Percentiles rank a stretch among this genome's conserved stretches.
phyloP scores from a whole-genome alignment of 37 sponge, comb jelly and placozoan genomes.

The Petrosia ficiformis region DNA sequence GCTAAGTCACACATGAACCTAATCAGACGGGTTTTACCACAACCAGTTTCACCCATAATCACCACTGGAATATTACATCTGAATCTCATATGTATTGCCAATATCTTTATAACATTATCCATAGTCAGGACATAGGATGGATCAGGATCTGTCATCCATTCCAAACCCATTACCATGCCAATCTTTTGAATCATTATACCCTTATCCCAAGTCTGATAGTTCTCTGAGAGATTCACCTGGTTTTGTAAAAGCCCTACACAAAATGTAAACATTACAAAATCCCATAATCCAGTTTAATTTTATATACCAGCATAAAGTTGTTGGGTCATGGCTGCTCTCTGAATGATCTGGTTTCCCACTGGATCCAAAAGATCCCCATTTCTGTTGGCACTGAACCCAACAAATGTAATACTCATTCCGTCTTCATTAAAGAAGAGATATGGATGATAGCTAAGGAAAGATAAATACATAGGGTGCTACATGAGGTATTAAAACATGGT shows the following conservation, averaged over 20 bases:
- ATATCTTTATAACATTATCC: slow-evolving; percentile 80
- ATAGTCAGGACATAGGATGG: slow-evolving; percentile 69
- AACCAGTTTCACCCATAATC: slow-evolving; percentile 96
- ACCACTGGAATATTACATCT: slow-evolving; percentile 88
- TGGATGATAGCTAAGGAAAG: slow-evolving; percentile 72
- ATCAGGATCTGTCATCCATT: slow-evolving; percentile 63
- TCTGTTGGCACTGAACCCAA: slow-evolving; percentile 54
- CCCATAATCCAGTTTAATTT: no score
- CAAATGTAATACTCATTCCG: slow-evolving; percentile 61
- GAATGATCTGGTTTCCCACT: not conserved
- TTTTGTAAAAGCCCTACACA: slow-evolving; percentile 31
- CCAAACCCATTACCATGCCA: slow-evolving; percentile 39
- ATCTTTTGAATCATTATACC: slow-evolving; percentile 38
- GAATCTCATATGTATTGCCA: slow-evolving; percentile 92
- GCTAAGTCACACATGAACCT: slow-evolving; percentile 80
- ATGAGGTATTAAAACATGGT: not conserved
- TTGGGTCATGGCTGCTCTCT: slow-evolving; percentile 9
- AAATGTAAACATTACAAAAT: no score
- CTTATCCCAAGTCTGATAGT: slow-evolving; percentile 48
- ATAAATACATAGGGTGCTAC: no score
- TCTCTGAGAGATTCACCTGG: slow-evolving; percentile 47
- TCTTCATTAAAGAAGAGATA: slow-evolving; percentile 92
- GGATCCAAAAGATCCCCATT: slow-evolving; percentile 38
- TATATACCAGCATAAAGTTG: slow-evolving; percentile 25
- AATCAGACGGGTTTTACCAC: slow-evolving; percentile 89